Conservation (phyloP, 2,797 vertebrate species). For the Leuciscus waleckii region DNA sequence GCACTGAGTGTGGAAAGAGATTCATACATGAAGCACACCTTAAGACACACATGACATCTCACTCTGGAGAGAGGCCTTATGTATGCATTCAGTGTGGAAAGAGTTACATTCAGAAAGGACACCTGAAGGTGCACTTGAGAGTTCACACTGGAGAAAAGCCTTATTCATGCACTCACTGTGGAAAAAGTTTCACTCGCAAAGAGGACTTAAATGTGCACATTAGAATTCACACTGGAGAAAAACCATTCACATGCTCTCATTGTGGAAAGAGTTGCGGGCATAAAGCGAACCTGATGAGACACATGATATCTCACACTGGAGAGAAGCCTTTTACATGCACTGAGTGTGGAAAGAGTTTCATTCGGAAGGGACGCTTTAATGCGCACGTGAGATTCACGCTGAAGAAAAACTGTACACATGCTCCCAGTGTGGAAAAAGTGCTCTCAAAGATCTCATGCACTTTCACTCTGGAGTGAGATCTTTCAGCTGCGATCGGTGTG, state of each 20-base stretch:
- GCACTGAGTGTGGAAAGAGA: not conserved
- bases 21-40: not conserved
- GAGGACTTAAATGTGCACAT: not conserved
- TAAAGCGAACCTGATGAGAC: not conserved
- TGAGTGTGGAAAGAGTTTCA: not conserved
- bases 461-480: not conserved
- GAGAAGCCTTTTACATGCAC: not conserved
- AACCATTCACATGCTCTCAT: not conserved
- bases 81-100: constrained; percentile 15
- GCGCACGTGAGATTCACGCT: not conserved
- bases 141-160: not conserved
- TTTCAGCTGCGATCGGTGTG: not conserved
- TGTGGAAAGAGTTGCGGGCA: not conserved
- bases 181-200: not conserved
- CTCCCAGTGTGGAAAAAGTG: not conserved
- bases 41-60: not conserved
- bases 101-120: not conserved
- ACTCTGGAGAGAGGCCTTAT: not conserved
- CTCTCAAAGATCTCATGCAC: not conserved
- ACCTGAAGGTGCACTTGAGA: not conserved
- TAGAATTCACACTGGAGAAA: not conserved
- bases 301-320: not conserved
- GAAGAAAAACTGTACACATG: not conserved
- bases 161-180: not conserved
- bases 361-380: not conserved